Evolutionary conservation across 2,113 vertebrate species (phyloP), one percentile per base, ranked within the genome.

Genomic region (Sander lucioperca): DNA sequence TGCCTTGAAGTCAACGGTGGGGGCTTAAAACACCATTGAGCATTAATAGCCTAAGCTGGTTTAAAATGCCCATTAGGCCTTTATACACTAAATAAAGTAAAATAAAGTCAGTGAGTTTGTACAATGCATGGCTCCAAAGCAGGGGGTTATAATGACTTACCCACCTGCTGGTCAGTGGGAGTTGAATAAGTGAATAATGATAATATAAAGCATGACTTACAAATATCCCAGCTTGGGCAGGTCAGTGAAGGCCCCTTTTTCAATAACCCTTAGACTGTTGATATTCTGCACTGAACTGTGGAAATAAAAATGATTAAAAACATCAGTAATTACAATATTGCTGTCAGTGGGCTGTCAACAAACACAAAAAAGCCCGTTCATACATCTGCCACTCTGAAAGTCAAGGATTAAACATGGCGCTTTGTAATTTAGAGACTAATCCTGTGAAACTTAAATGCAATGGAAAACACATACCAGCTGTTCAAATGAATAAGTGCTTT

Each of bases 151-250:
- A 53, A 45, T 11, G 6, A 30, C 7, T 16, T 45, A 47, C 19
- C 13, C 47, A 30, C 33, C 14, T n/a, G 23, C 25, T n/a, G 63
- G 15, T 33, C 19, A 30, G 11, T 13, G 18, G 5, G 25, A 16
- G 63, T 43, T 62, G 25, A 57, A 36, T 3, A 21, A 30, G 25
- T 58, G 7, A 51, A 51, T 5, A 33, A 33, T 3, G 0, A 74
- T 15, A 2, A 56, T 36, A 25, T 15, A 67, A 71, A 79, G 56
- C n/a, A 39, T 5, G 0, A 86, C 96, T 97, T 95, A 97, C 97
- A 98, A 88, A 88, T 97, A 96, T 93, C 96, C 95, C 91, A 99
- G 93, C 67, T 82, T 96, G 64, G 97, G 95, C 76, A 99, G 96
- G 84, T 97, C 96, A 89, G 93, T 95, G 92, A 99, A 98, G 0